Evolutionary conservation across 2,113 vertebrate genomes (phyloP).

Genomic region (Butastur rufipennis): DNA sequence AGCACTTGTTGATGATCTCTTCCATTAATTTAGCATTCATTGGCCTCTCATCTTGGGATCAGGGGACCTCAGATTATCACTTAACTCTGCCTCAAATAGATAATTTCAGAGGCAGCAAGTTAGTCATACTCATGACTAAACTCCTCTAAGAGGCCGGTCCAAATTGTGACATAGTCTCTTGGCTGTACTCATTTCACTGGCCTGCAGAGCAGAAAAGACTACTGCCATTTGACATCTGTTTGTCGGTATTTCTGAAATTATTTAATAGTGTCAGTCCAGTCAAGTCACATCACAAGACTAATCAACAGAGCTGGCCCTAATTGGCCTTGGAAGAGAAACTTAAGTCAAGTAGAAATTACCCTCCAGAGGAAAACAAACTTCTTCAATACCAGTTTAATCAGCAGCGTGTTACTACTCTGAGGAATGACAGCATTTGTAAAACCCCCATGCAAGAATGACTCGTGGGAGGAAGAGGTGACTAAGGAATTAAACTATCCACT

Average conservation of each 20-base stretch:
- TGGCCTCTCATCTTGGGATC: not conserved
- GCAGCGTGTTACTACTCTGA: not conserved
- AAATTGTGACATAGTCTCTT: not conserved
- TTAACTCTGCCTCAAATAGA: not conserved
- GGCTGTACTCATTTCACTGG: not conserved
- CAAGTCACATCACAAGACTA: not conserved
- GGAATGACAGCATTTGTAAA: slow-evolving; percentile 31
- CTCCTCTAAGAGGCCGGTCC: not conserved
- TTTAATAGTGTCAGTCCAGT: not conserved
- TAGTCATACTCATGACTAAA: slow-evolving; percentile 12
- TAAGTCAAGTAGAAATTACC: not conserved
- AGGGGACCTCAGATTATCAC: not conserved
- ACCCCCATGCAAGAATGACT: not conserved
- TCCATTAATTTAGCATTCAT: not conserved
- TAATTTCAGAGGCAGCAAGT: not conserved
- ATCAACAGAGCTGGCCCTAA: not conserved
- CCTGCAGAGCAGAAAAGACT: not conserved
- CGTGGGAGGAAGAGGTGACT: slow-evolving; percentile 50
- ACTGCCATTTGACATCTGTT: not conserved
- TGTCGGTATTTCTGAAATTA: not conserved
- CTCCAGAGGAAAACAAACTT: slow-evolving; percentile 24
- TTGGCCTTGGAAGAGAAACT: slow-evolving; percentile 10
- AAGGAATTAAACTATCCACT: slow-evolving; percentile 47
- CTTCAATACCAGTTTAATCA: slow-evolving; percentile 34
- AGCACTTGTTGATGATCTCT: not conserved